Evolutionary conservation across 2,113 vertebrate species (phyloP), one percentile per base, ranked within the genome.

Genomic region (Equus przewalskii): DNA sequence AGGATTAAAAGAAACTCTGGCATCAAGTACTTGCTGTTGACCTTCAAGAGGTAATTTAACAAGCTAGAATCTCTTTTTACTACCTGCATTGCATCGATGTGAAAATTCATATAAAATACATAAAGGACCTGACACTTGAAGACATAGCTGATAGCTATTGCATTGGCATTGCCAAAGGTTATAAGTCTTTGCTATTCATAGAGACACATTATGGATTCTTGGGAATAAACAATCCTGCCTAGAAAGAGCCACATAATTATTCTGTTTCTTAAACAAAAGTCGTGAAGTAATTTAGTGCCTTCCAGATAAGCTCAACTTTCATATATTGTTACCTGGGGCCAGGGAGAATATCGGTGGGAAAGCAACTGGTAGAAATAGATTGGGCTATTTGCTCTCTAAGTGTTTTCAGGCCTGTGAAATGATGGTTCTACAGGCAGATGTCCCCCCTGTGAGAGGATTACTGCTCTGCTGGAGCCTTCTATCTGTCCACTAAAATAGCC

Each of bases 281-380:
- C 60, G 49, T 73, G 64, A 83, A 92, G 56, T 70, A 95, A 93
- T 93, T 96, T 96, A 95, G 46, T 54, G 54, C 36, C 79, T 95
- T 91, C 22, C 69, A 94, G 93, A 95, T 96, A 97, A 95, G 78
- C 62, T 94, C 78, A 79, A 64, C 69, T 89, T 95, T 93, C 56
- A 73, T 75, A 94, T 91, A 19, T 78, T 94, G 78, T 84, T 73
- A 91, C 89, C 81, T 82, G 41, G 67, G 67, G 92, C 70, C 78
- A 94, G 13, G 28, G 30, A 94, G 41, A 93, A 65, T 86, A 95
- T 86, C 5, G 0, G 83, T 72, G n/a, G 30, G 54, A 83, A 87
- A 80, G 67, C 67, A 93, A 89, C 62, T 91, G 81, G 76, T 85
- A 26, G 75, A 86, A 96, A 93, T 16, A 97, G 84, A 97, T 84